phyloP scores from a whole-genome alignment of 2,888 invertebrate genomes.

The Lepas anatifera region DNA sequence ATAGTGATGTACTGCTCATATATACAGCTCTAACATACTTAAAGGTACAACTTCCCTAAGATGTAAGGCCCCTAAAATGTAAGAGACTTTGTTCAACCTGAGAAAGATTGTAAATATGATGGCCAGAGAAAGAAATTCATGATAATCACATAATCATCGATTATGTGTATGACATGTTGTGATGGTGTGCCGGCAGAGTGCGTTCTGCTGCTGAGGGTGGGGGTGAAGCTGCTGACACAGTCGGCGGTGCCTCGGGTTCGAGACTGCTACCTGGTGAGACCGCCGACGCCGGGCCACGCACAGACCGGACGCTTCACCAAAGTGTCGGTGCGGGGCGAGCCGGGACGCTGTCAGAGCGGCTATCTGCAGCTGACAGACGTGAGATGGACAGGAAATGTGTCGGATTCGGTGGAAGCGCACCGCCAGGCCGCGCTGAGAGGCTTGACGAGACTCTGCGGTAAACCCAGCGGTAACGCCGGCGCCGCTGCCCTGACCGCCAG shows the following conservation, averaged over 20 bases:
- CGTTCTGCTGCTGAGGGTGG: background rate
- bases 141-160: no score
- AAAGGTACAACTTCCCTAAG: no score
- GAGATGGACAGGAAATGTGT: background rate
- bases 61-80: no score
- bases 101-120: no score
- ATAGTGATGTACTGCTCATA: no score
- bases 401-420: background rate
- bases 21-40: no score
- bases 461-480: background rate
- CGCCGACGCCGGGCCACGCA: background rate
- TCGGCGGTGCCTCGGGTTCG: background rate
- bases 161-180: no score
- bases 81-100: no score
- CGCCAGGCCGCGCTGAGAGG: background rate
- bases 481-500: no score
- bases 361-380: slow-evolving; percentile 3
- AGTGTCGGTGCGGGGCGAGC: background rate
- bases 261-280: background rate
- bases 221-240: background rate
- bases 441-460: background rate
- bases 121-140: no score
- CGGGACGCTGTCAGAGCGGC: background rate
- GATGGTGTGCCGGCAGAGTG: background rate
- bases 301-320: background rate